These are phyloP conservation scores for Scomber colias DNA, from an alignment of 2,113 vertebrate genomes.

Conservation along the genomic window DNA sequence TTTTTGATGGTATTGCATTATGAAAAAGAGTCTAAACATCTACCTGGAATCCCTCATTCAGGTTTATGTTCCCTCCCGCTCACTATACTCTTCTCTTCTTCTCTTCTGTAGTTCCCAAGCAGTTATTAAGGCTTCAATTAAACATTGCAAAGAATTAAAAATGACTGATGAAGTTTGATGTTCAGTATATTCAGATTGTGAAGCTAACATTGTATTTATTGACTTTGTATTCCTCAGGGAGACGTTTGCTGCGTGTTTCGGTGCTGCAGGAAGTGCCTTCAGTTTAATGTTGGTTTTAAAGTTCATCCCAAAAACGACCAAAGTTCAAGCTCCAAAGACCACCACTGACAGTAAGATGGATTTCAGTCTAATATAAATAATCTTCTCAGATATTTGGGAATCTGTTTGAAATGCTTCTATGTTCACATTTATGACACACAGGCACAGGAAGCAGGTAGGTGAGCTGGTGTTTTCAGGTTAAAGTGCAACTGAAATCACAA, in stretches of 20 bases:
- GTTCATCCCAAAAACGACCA: slow-evolving; percentile 89
- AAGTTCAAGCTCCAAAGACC: slow-evolving; percentile 64
- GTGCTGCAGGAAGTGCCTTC: slow-evolving; percentile 83
- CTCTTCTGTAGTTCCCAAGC: neutral
- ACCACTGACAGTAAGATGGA: slow-evolving; percentile 76
- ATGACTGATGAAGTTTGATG: neutral
- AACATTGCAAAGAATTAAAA: neutral
- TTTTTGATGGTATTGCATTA: no score
- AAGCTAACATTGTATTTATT: neutral
- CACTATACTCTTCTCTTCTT: no score
- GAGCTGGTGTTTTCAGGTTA: no score
- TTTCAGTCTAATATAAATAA: neutral
- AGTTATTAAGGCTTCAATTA: neutral
- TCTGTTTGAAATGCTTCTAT: neutral
- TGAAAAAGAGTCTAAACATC: no score
- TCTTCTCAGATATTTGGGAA: slow-evolving; percentile 9
- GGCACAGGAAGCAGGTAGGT: neutral
- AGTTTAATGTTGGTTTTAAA: slow-evolving; percentile 84
- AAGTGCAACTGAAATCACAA: neutral
- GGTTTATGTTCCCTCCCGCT: no score
- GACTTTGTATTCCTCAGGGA: slow-evolving; percentile 79
- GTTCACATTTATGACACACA: neutral
- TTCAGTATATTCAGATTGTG: neutral
- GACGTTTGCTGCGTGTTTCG: slow-evolving; percentile 80
- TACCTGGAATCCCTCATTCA: no score